A percentile compares a stretch with the other conserved stretches of the same genome.
Conservation (phyloP, 92 coral and sea anemone genomes). For the Actinernus sp. region DNA sequence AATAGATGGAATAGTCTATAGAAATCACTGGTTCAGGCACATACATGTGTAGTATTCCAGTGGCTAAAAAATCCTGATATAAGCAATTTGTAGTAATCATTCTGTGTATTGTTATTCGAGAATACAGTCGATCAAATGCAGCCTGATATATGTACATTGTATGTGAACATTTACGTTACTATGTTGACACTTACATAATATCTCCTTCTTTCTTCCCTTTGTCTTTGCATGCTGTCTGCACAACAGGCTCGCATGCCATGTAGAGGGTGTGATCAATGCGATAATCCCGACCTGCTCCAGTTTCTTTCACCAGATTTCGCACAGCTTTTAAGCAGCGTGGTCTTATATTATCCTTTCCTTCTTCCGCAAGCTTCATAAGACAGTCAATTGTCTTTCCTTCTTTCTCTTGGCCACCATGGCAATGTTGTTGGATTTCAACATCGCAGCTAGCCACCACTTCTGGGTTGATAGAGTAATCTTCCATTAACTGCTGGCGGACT, state of each 20-base stretch:
- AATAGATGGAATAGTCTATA: too few relatives aligned
- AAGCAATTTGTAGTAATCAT: too few relatives aligned
- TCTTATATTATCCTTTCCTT: slow-evolving; percentile 39
- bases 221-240: slow-evolving; percentile 81
- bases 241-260: slow-evolving; percentile 87
- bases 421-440: slow-evolving; percentile 63
- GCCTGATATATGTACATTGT: too few relatives aligned
- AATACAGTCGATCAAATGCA: too few relatives aligned
- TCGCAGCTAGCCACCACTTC: slow-evolving; percentile 86
- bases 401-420: slow-evolving; percentile 53
- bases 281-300: slow-evolving; percentile 96
- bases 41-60: too few relatives aligned
- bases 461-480: slow-evolving; percentile 92
- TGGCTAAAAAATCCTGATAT: too few relatives aligned
- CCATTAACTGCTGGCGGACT: slow-evolving; percentile 88
- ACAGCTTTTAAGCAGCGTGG: slow-evolving; percentile 79
- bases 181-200: slow-evolving; percentile 82
- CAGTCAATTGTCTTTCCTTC: slow-evolving; percentile 97
- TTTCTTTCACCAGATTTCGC: slow-evolving; percentile 67
- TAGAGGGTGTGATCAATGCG: slow-evolving; percentile 96
- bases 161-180: too few relatives aligned
- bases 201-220: slow-evolving; percentile 94
- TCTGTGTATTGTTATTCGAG: too few relatives aligned
- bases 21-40: too few relatives aligned
- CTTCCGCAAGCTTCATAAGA: slow-evolving; percentile 91